Conservation (phyloP, 2,888 invertebrate species). For the Microctonus hyperodae region DNA sequence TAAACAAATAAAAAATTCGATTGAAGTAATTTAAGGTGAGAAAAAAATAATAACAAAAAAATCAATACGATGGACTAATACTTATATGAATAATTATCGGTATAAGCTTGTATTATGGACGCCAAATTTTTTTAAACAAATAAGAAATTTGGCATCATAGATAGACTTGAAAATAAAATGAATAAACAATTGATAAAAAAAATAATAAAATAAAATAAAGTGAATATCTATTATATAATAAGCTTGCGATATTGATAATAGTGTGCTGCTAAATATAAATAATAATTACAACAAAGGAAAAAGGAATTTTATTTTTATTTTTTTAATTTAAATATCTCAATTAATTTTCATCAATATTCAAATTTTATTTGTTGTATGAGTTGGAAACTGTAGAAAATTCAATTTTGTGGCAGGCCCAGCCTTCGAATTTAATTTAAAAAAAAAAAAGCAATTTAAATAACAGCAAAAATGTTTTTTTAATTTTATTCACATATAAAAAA, state of each 20-base stretch:
- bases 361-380: no score
- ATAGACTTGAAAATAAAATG: conserved; percentile 30
- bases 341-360: no score
- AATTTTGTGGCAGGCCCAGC: background rate
- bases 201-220: conserved; percentile 16
- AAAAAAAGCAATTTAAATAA: background rate
- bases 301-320: background rate
- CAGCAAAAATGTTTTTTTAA: background rate
- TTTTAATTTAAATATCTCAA: background rate
- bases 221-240: conserved; percentile 23
- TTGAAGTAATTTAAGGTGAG: conserved; percentile 33
- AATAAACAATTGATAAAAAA: conserved; percentile 20
- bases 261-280: background rate
- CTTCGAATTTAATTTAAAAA: background rate
- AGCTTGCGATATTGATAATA: background rate
- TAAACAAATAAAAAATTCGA: conserved; percentile 22
- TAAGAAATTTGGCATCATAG: conserved; percentile 31
- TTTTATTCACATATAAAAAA: background rate
- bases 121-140: conserved; percentile 24
- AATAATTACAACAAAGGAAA: background rate
- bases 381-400: no score
- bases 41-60: conserved; percentile 21
- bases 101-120: conserved; percentile 34
- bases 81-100: conserved; percentile 17
- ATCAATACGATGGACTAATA: conserved; percentile 7